phyloP scores from a whole-genome alignment of 1,140 invertebrate genomes.

The Procambarus virginalis region DNA sequence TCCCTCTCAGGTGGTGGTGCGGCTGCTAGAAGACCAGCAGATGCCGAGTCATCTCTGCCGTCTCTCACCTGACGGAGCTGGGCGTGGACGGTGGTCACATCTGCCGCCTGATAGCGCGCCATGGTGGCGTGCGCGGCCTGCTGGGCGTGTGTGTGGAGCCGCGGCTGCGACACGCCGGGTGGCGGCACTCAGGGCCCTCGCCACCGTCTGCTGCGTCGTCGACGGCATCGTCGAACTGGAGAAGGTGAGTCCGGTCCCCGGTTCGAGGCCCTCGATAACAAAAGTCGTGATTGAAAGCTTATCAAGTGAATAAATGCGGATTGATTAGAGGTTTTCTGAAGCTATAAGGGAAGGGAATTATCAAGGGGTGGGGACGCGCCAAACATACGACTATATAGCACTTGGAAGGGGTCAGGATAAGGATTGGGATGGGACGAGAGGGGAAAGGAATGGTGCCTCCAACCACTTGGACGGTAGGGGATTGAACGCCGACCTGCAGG shows the following conservation, averaged over 20 bases:
- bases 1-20: conserved; percentile 23
- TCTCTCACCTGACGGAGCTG: conserved; percentile 71
- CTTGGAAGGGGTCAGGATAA: too few relatives aligned
- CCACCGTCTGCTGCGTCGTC: conserved; percentile 85
- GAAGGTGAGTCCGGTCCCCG: conserved; percentile 76
- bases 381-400: too few relatives aligned
- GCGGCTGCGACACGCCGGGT: conserved; percentile 79
- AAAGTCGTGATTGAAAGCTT: too few relatives aligned
- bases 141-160: conserved; percentile 80
- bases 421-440: too few relatives aligned
- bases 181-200: conserved; percentile 83
- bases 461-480: too few relatives aligned
- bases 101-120: conserved; percentile 80
- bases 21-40: conserved; percentile 56
- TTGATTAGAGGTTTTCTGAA: too few relatives aligned
- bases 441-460: too few relatives aligned
- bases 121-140: conserved; percentile 79
- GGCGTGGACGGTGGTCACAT: conserved; percentile 78
- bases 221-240: conserved; percentile 87
- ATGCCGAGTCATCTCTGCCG: conserved; percentile 66
- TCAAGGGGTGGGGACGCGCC: too few relatives aligned
- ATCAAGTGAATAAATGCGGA: too few relatives aligned
- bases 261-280: too few relatives aligned
- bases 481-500: too few relatives aligned
- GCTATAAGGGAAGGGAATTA: too few relatives aligned